Conservation (phyloP, 2,888 invertebrate genomes). For the Rugalucina vietnamica region DNA sequence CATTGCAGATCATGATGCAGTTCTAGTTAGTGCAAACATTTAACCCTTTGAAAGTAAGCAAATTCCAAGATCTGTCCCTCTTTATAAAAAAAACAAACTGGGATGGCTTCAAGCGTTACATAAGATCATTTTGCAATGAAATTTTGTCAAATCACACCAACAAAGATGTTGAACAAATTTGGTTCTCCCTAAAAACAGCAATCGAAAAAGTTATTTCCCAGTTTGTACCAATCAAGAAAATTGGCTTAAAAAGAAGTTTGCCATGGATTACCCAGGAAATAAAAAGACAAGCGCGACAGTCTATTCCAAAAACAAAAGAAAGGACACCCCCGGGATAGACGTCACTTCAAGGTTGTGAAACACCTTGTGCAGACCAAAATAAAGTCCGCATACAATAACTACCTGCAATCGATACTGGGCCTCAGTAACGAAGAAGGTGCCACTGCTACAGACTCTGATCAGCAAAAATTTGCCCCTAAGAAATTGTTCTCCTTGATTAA, state of each 20-base stretch:
- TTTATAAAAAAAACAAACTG: no score
- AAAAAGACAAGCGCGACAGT: not conserved
- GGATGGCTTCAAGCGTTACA: no score
- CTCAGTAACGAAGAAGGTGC: not conserved
- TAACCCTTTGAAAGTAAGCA: no score
- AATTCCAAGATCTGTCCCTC: no score
- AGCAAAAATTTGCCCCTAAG: constrained; percentile 10
- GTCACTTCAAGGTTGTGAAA: not conserved
- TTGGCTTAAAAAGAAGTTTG: not conserved
- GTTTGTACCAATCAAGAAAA: no score
- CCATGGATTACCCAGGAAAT: constrained; percentile 17
- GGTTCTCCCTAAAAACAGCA: no score
- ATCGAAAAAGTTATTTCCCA: no score
- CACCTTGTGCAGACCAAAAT: constrained; percentile 1
- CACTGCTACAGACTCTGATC: not conserved
- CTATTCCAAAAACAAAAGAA: not conserved
- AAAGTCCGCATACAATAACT: not conserved
- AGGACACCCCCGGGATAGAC: not conserved
- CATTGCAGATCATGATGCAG: no score
- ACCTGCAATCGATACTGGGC: constrained; percentile 16
- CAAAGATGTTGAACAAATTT: no score
- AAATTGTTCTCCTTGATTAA: constrained; percentile 4
- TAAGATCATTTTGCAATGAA: no score
- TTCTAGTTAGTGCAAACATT: no score
- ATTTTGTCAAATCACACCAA: no score